A percentile compares a stretch with the other conserved stretches of the same genome.
Conservation (phyloP, 2,113 vertebrate genomes). For the Catharus bicknelli region DNA sequence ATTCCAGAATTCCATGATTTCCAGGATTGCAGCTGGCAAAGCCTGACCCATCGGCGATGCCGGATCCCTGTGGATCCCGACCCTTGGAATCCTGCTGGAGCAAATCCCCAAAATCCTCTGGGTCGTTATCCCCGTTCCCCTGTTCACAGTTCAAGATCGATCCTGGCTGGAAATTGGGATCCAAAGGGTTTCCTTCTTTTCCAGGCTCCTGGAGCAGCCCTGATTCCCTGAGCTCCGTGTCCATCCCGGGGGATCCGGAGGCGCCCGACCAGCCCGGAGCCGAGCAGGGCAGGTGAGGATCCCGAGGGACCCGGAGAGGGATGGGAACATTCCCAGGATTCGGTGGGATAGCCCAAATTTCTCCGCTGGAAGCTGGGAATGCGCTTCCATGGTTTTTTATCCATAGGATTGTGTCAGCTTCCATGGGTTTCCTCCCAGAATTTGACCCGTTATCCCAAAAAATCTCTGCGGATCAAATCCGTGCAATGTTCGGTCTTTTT, state of each 20-base stretch:
- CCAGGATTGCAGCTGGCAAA: neutral
- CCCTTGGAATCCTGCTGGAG: neutral
- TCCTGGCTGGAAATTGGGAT: rapidly evolving
- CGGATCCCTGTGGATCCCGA: neutral
- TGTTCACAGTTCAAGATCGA: rapidly evolving
- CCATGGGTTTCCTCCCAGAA: neutral
- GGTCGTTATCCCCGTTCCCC: rapidly evolving
- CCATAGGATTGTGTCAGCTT: rapidly evolving
- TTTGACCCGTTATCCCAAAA: neutral
- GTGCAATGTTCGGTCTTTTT: rapidly evolving
- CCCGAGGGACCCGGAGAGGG: rapidly evolving
- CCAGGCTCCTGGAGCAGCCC: neutral
- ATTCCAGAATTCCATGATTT: neutral
- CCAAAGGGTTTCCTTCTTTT: neutral
- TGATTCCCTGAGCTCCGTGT: neutral
- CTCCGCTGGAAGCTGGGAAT: neutral
- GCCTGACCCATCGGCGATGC: rapidly evolving
- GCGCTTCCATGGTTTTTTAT: rapidly evolving
- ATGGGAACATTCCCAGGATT: neutral
- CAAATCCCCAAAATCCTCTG: rapidly evolving
- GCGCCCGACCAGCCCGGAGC: neutral
- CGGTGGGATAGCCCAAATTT: neutral
- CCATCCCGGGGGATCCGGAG: neutral
- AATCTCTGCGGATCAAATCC: rapidly evolving
- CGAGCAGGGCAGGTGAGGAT: slow-evolving; percentile 49